A percentile compares a stretch with the other conserved stretches of the same genome.
Conservation (phyloP, 2,888 invertebrate genomes). For the Drosophila nr. fundita region DNA sequence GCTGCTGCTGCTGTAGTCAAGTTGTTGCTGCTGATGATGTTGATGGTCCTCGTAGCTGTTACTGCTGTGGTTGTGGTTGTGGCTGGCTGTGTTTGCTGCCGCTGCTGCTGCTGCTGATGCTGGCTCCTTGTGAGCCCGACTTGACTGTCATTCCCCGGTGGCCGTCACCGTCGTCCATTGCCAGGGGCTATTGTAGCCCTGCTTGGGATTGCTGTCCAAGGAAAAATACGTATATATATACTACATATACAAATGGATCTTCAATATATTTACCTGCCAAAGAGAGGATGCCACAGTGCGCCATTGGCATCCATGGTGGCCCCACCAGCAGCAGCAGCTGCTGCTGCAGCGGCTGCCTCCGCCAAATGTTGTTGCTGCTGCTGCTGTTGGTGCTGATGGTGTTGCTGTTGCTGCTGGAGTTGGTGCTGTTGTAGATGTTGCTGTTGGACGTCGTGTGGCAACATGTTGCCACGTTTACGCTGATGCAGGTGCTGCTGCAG, state of each 20-base stretch:
- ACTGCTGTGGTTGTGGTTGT: slow-evolving; percentile 50
- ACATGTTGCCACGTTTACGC: slow-evolving; percentile 67
- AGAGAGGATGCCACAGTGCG: slow-evolving; percentile 93
- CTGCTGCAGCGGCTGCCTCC: slow-evolving; percentile 38
- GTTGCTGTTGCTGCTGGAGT: slow-evolving; percentile 59
- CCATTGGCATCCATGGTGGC: slow-evolving; percentile 87
- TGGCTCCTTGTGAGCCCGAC: slow-evolving; percentile 85
- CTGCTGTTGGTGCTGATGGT: slow-evolving; percentile 36
- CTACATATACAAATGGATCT: too few relatives aligned
- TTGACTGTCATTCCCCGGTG: slow-evolving; percentile 87
- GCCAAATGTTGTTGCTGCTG: slow-evolving; percentile 67
- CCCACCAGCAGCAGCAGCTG: slow-evolving; percentile 83
- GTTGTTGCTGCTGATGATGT: slow-evolving; percentile 44
- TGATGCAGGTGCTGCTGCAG: slow-evolving; percentile 67
- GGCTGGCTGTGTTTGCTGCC: slow-evolving; percentile 50
- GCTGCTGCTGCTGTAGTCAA: slow-evolving; percentile 56
- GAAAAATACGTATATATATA: not conserved
- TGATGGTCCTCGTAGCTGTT: slow-evolving; percentile 49
- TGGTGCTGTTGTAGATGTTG: slow-evolving; percentile 51
- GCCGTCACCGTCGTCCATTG: slow-evolving; percentile 87
- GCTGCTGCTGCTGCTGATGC: slow-evolving; percentile 70
- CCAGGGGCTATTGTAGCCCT: slow-evolving; percentile 86
- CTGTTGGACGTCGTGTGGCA: slow-evolving; percentile 64
- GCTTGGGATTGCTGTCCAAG: slow-evolving; percentile 81
- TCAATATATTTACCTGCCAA: slow-evolving; percentile 90